Conservation (phyloP, 2,113 vertebrate genomes). For the Dicerorhinus sumatrensis region DNA sequence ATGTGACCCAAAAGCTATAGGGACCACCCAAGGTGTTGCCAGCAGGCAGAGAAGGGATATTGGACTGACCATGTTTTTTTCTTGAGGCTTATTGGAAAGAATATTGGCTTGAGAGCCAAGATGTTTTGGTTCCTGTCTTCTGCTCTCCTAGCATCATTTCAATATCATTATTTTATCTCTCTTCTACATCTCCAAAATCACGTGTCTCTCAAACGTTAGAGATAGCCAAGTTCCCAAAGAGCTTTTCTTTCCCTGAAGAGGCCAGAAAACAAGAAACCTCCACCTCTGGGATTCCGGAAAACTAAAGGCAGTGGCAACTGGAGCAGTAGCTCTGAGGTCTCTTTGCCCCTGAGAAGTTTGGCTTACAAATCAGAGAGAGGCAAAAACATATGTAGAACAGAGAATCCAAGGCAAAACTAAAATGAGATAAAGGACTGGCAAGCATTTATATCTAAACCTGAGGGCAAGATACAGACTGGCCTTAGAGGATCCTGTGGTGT, state of each 20-base stretch:
- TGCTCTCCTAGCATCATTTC: neutral
- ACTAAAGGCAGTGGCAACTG: neutral
- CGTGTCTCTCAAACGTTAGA: neutral
- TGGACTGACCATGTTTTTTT: neutral
- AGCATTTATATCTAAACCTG: neutral
- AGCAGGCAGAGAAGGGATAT: neutral
- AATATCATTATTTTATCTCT: neutral
- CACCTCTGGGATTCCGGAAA: neutral
- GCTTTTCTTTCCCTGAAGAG: neutral
- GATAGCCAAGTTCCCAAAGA: neutral
- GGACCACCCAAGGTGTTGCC: neutral
- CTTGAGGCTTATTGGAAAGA: neutral
- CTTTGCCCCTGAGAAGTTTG: neutral
- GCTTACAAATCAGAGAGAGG: neutral
- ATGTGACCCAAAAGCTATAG: neutral
- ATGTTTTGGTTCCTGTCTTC: rapidly evolving
- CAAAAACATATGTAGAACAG: no score
- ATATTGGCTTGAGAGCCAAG: neutral
- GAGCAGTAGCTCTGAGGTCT: neutral
- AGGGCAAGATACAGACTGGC: neutral
- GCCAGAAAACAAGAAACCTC: neutral
- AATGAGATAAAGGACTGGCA: neutral
- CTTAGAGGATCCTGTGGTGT: neutral
- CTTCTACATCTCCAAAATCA: neutral
- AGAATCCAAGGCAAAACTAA: neutral